A percentile compares a stretch with the other conserved stretches of the same genome.
Evolutionary conservation across 1,140 invertebrate genomes (phyloP).

Genomic region (Chrysoperla carnea): DNA sequence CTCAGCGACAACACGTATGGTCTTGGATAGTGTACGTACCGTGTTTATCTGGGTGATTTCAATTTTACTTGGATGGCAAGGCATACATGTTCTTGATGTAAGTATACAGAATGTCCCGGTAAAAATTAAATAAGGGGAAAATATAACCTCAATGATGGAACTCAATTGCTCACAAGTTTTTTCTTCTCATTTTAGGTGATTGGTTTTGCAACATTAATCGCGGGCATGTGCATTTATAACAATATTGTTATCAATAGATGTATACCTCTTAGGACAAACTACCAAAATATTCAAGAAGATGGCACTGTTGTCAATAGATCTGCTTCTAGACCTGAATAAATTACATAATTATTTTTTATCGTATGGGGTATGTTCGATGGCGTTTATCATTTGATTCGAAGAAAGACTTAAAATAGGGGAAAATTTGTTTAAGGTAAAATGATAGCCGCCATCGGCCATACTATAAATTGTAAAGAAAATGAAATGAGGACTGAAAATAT

Average conservation of each 20-base stretch:
- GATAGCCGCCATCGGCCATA: too few relatives aligned
- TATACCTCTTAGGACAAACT: not conserved
- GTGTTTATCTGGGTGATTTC: constrained; percentile 78
- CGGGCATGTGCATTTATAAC: constrained; percentile 66
- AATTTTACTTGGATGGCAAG: constrained; percentile 55
- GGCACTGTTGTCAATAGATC: not conserved
- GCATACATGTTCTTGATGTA: constrained; percentile 64
- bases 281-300: constrained; percentile 2
- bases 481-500: too few relatives aligned
- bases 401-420: too few relatives aligned
- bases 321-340: not conserved
- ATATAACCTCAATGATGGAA: too few relatives aligned
- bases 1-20: constrained; percentile 81
- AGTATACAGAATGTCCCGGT: constrained; percentile 7
- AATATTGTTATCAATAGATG: constrained; percentile 24
- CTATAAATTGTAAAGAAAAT: too few relatives aligned
- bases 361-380: too few relatives aligned
- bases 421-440: too few relatives aligned
- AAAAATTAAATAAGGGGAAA: too few relatives aligned
- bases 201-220: constrained; percentile 51
- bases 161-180: constrained; percentile 3
- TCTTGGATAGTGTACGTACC: constrained; percentile 78
- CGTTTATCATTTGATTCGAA: too few relatives aligned
- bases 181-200: constrained; percentile 34
- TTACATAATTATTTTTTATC: too few relatives aligned